Percentiles rank a stretch among this genome's conserved stretches.
Evolutionary conservation across 2,888 invertebrate genomes (phyloP).

Genomic region (Amphipyra berbera): DNA sequence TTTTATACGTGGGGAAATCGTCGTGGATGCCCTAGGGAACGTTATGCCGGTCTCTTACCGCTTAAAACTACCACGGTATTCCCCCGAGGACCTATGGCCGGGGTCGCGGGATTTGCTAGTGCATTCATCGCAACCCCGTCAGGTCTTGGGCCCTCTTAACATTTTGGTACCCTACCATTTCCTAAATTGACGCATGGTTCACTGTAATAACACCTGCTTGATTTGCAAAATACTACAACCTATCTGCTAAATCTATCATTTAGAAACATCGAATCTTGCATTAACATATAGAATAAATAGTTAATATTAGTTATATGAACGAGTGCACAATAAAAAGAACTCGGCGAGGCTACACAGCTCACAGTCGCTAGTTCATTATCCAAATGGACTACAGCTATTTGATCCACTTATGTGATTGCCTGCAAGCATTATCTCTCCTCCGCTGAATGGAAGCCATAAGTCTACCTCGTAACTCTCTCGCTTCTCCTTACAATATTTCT

Average conservation of each 20-base stretch:
- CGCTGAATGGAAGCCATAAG: conserved; percentile 88
- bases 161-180: conserved; percentile 4
- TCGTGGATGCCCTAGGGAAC: too few relatives aligned
- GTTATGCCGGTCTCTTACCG: too few relatives aligned
- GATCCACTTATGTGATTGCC: conserved; percentile 90
- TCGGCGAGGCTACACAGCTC: conserved; percentile 71
- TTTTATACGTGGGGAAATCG: too few relatives aligned
- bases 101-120: too few relatives aligned
- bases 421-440: conserved; percentile 88
- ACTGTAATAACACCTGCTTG: neutral
- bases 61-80: too few relatives aligned
- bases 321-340: conserved; percentile 80
- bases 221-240: conserved; percentile 13
- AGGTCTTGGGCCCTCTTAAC: too few relatives aligned
- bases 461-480: conserved; percentile 87
- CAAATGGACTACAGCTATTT: conserved; percentile 90
- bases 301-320: conserved; percentile 73
- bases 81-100: too few relatives aligned
- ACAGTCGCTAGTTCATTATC: conserved; percentile 87
- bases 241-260: conserved; percentile 19
- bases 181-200: conserved; percentile 11
- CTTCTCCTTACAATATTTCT: conserved; percentile 83
- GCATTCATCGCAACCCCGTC: too few relatives aligned
- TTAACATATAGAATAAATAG: conserved; percentile 51
- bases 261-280: conserved; percentile 31